Conservation (phyloP, 2,113 vertebrate genomes). For the Macrotis lagotis region DNA sequence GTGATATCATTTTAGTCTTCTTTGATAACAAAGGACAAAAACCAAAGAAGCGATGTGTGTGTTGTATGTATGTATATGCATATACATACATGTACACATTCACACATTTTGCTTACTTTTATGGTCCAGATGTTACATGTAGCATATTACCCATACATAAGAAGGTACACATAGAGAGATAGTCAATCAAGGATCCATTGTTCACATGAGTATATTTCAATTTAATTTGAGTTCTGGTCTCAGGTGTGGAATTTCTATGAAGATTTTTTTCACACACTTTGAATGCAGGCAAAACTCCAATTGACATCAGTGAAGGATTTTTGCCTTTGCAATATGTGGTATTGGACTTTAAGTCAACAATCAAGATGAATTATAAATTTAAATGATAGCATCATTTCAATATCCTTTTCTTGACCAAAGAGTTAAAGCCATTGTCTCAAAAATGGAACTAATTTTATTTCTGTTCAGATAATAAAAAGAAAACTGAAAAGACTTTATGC, state of each 20-base stretch:
- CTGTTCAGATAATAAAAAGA: not conserved
- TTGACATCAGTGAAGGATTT: slow-evolving; percentile 59
- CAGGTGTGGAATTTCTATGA: slow-evolving; percentile 41
- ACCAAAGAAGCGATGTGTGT: too few species aligned
- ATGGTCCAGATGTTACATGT: not conserved
- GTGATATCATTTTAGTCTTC: too few species aligned
- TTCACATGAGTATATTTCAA: not conserved
- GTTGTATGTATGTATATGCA: too few species aligned
- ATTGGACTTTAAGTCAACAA: slow-evolving; percentile 57
- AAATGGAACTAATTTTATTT: slow-evolving; percentile 50
- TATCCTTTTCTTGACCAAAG: slow-evolving; percentile 62
- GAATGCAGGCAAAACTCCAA: slow-evolving; percentile 41
- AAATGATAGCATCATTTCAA: slow-evolving; percentile 62
- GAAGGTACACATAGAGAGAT: not conserved
- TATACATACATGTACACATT: not conserved
- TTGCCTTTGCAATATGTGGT: slow-evolving; percentile 46
- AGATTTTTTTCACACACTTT: slow-evolving; percentile 27
- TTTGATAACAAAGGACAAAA: too few species aligned
- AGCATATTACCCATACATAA: not conserved
- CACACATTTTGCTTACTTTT: not conserved
- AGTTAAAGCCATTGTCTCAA: slow-evolving; percentile 42
- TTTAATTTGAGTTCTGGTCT: slow-evolving; percentile 30
- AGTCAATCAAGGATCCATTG: not conserved
- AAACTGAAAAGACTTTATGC: slow-evolving; percentile 3
- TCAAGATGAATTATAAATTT: slow-evolving; percentile 67